Base-by-base conservation (phyloP, 2,113 vertebrate species). In the Anser cygnoides region DNA sequence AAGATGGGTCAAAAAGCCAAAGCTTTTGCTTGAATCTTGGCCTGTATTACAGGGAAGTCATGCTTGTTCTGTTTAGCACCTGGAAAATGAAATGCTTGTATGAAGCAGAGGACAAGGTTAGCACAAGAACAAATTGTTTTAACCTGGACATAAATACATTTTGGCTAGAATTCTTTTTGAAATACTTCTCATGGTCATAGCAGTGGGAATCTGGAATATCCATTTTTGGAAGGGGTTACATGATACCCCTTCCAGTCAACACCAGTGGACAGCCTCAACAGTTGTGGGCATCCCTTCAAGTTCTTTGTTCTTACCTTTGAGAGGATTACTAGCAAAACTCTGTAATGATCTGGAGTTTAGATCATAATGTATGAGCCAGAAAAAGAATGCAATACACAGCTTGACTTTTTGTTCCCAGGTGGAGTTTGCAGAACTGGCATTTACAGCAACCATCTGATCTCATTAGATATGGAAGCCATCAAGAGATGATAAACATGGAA, bases 181-280 rank as follows among this genome's bases (percentile, higher is more conserved):
- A 89, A 52, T 41, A 28, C 5, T 61, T 78, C 19, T 67, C 29
- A 9, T 65, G 10, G 61, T 65, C 20, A 39, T 11, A 65, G 18
- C 39, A 72, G 35, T 61, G 21, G 70, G 49, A 89, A 49, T 92
- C 73, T 92, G 91, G 70, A 93, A 95, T 89, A 96, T 41, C 23
- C 35, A 11, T 92, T 80, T 95, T 43, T 79, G 54, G 70, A 84
- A 93, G n/a, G 7, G 4, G 3, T 72, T 52, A 4, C 23, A 35
- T 4, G 31, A 61, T 75, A 81, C 5, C 17, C 43, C 8, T 46
- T 94, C 28, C 39, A 72, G 62, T 23, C 80, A 81, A 71, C 22
- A 82, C 9, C 17, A 78, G 57, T 82, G 10, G 37, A 55, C 19
- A 63, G 25, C 19, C 37, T 74, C 46, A 78, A 65, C 10, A 33